A percentile compares a stretch with the other conserved stretches of the same genome.
These are phyloP conservation scores for Lepus timidus DNA, from an alignment of 2,113 vertebrate species.

Conservation along the genomic window DNA sequence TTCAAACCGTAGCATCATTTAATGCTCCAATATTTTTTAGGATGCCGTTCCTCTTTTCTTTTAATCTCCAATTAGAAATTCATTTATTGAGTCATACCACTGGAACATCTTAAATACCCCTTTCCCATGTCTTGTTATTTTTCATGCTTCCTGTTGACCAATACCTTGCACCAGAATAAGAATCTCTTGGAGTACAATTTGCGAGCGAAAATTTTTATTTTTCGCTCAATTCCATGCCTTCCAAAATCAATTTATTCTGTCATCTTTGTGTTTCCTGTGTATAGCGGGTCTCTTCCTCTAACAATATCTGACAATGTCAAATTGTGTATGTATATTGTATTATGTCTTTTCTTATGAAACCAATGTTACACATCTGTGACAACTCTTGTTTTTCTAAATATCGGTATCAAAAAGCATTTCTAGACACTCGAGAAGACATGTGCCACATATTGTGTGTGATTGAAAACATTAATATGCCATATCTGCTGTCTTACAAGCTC, in stretches of 20 bases:
- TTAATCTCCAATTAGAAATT: background rate
- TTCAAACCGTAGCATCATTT: background rate
- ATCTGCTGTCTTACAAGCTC: background rate
- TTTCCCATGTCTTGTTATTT: background rate
- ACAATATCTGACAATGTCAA: background rate
- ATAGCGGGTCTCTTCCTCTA: background rate
- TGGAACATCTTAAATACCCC: background rate
- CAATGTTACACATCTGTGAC: background rate
- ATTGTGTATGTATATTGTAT: background rate
- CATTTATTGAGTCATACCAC: background rate
- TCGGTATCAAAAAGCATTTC: slow-evolving; percentile 22
- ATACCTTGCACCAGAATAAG: background rate
- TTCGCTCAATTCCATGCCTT: background rate
- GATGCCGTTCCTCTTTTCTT: background rate
- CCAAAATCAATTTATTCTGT: background rate
- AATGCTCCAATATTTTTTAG: background rate
- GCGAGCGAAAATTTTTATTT: background rate
- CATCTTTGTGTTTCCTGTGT: background rate
- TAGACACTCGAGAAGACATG: background rate
- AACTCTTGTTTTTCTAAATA: background rate
- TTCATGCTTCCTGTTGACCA: background rate
- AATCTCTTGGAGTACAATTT: background rate
- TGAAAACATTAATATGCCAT: slow-evolving; percentile 47
- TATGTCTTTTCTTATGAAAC: background rate
- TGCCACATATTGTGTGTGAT: background rate